Conservation (phyloP, 2,113 vertebrate genomes). For the Marcusenius ussheri region DNA sequence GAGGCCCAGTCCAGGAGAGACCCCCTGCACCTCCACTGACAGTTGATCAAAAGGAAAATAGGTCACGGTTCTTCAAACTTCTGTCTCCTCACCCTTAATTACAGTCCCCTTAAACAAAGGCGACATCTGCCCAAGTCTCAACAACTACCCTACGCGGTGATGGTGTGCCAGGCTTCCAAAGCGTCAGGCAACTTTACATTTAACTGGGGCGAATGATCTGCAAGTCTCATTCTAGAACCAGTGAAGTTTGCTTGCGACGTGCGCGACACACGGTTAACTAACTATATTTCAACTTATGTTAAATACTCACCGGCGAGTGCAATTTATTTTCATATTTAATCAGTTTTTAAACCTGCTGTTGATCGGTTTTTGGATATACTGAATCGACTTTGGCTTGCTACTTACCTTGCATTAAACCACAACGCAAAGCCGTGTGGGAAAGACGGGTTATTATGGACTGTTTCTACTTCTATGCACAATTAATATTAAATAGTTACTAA, state of each 20-base stretch:
- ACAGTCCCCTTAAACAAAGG: conserved; percentile 74
- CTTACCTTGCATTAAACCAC: neutral
- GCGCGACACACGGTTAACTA: neutral
- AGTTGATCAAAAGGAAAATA: conserved; percentile 74
- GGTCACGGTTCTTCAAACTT: conserved; percentile 73
- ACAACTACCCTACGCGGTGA: conserved; percentile 46
- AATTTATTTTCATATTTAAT: neutral
- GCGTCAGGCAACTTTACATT: conserved; percentile 32
- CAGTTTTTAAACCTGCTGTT: neutral
- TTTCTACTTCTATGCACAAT: neutral
- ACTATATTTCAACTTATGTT: neutral
- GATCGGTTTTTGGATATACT: neutral
- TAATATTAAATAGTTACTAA: neutral
- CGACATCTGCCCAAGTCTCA: conserved; percentile 70
- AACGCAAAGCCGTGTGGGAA: neutral
- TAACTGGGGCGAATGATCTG: neutral
- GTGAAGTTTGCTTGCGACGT: neutral
- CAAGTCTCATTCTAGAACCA: neutral
- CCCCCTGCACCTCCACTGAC: conserved; percentile 68
- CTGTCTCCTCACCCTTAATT: conserved; percentile 68
- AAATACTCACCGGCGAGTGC: neutral
- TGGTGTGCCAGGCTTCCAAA: conserved; percentile 42
- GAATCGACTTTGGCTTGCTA: neutral
- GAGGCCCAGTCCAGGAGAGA: conserved; percentile 48
- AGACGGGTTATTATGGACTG: neutral